Percentiles rank a stretch among this genome's conserved stretches.
Evolutionary conservation across 2,113 vertebrate genomes (phyloP).

Genomic region (Cryptotis parvus): DNA sequence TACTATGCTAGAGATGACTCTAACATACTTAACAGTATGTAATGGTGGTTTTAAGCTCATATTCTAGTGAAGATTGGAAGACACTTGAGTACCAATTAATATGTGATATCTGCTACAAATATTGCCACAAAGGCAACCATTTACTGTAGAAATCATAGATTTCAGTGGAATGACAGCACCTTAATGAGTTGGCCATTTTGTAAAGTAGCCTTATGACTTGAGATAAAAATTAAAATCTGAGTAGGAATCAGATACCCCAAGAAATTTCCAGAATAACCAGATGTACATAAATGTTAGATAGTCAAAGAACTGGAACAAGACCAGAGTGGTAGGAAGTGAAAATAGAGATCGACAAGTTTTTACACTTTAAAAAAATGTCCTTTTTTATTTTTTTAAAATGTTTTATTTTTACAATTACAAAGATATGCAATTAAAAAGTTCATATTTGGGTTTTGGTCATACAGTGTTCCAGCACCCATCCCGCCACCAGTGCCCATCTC

Average conservation of each 20-base stretch:
- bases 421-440: no score
- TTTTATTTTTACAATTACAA: no score
- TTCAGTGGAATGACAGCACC: neutral
- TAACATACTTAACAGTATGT: no score
- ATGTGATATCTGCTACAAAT: neutral
- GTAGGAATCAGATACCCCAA: neutral
- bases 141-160: neutral
- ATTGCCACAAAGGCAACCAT: neutral
- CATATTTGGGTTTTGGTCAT: no score
- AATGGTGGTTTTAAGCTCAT: neutral
- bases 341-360: slow-evolving; percentile 17
- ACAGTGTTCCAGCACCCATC: no score
- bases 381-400: no score
- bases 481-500: no score
- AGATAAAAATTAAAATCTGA: neutral
- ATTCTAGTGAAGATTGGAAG: neutral
- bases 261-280: neutral
- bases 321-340: neutral
- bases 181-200: neutral
- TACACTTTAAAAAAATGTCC: neutral
- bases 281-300: neutral
- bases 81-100: neutral
- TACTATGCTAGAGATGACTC: neutral
- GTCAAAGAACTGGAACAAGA: neutral
- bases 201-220: neutral